Base-by-base conservation (phyloP, 2,113 vertebrate species). In the Galeopterus variegatus region DNA sequence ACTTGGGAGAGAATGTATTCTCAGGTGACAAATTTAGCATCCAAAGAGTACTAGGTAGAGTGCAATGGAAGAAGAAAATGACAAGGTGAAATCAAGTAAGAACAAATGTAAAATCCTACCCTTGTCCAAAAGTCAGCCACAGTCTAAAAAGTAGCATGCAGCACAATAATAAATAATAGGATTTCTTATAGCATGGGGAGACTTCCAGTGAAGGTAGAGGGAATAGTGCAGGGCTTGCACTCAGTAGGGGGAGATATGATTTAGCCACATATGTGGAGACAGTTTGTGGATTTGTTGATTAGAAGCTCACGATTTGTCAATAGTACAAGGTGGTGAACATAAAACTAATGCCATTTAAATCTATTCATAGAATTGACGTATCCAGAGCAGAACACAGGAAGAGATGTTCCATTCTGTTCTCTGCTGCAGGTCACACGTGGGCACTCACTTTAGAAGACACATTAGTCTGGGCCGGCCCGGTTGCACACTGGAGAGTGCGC, bases 231-330 rank as follows among this genome's bases (percentile, higher is more conserved):
- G 17, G 45, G 1, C 36, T 64, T 95, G 14, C 56, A 48, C 4
- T 26, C n/a, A 60, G 15, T 76, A 36, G 24, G 7, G 31, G 1
- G 8, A 94, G 91, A 41, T 21, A 58, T 33, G 60, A 88, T 65
- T 94, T 86, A 96, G 95, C 31, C 70, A 75, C 45, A 65, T 85
- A 52, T 48, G 31, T 88, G 64, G 80, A 96, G 93, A 93, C 67
- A 60, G 1, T 82, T 94, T 86, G 69, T 41, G 28, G n/a, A 86
- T 83, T 79, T 96, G 56, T 88, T 95, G 33, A 86, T 95, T 72
- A 91, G 92, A 94, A 95, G 54, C 54, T 94, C 64, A 83, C 9
- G n/a, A 0, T 50, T 7, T 80, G 69, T 85, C 50, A 58, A 3
- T 80, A 58, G 60, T 31, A 15, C 60, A 87, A 65, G 73, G 65